phyloP scores from a whole-genome alignment of 2,888 invertebrate genomes.

The Caenorhabditis zanzibari region DNA sequence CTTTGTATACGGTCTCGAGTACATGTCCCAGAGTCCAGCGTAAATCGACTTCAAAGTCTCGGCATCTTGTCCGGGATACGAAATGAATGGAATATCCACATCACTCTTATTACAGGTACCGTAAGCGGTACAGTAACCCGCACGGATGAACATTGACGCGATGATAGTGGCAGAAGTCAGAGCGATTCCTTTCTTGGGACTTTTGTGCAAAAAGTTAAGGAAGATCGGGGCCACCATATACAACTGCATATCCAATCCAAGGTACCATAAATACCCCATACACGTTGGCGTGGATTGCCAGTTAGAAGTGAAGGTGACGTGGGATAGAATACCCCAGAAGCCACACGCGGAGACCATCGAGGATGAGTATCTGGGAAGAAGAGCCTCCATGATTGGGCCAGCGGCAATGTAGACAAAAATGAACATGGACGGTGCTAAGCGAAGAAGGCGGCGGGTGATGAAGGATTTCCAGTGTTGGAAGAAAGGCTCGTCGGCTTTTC shows the following conservation, averaged over 20 bases:
- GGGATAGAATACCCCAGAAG: constrained; percentile 72
- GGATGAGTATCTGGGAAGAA: constrained; percentile 76
- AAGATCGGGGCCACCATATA: constrained; percentile 80
- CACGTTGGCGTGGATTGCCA: constrained; percentile 81
- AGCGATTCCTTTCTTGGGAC: constrained; percentile 54
- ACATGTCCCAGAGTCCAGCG: constrained; percentile 81
- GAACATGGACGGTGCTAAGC: constrained; percentile 79
- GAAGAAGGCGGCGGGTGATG: constrained; percentile 74
- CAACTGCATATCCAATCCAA: constrained; percentile 82
- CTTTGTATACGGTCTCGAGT: constrained; percentile 81
- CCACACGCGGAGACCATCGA: constrained; percentile 81
- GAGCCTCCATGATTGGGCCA: constrained; percentile 73
- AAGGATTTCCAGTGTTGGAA: constrained; percentile 75
- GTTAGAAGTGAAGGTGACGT: constrained; percentile 79
- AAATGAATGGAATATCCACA: constrained; percentile 83
- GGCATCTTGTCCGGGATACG: constrained; percentile 75
- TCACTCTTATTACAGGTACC: constrained; percentile 82
- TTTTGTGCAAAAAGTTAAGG: constrained; percentile 74
- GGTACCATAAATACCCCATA: constrained; percentile 82
- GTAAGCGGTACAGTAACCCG: constrained; percentile 77
- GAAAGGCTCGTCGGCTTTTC: constrained; percentile 74
- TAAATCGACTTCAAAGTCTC: constrained; percentile 72
- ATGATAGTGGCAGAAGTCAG: constrained; percentile 66
- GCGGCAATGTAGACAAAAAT: constrained; percentile 79
- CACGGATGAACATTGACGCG: constrained; percentile 71